These are phyloP conservation scores for Tachina lurida DNA, from an alignment of 2,888 invertebrate species.

Conservation along the genomic window DNA sequence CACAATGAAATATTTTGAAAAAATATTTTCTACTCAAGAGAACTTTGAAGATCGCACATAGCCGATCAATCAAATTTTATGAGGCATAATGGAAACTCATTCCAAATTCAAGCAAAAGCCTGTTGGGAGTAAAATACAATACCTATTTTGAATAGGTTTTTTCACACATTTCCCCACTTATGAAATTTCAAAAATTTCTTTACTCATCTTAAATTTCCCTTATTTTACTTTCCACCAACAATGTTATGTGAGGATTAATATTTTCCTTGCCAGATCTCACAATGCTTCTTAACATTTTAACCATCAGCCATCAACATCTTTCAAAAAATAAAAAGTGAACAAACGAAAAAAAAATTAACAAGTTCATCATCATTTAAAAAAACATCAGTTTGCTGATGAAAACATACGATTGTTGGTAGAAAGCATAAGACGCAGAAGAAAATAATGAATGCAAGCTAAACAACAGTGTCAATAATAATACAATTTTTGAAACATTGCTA, in stretches of 20 bases:
- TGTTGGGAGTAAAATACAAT: too few relatives aligned
- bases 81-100: too few relatives aligned
- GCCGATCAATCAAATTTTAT: too few relatives aligned
- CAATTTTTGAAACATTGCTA: slow-evolving; percentile 56
- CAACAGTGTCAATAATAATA: slow-evolving; percentile 58
- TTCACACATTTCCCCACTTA: too few relatives aligned
- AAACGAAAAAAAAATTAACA: not conserved
- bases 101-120: too few relatives aligned
- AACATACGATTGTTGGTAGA: slow-evolving; percentile 35
- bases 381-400: slow-evolving; percentile 40
- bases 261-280: not conserved
- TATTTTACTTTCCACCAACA: not conserved
- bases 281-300: slow-evolving; percentile 36
- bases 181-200: not conserved
- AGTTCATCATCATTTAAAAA: slow-evolving; percentile 28
- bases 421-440: slow-evolving; percentile 4
- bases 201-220: not conserved
- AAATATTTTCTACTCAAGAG: too few relatives aligned
- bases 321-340: not conserved
- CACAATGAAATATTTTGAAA: too few relatives aligned
- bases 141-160: too few relatives aligned
- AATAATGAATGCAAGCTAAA: slow-evolving; percentile 34
- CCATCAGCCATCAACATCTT: slow-evolving; percentile 56
- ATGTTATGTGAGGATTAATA: slow-evolving; percentile 8
- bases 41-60: too few relatives aligned